phyloP scores from a whole-genome alignment of 2,888 invertebrate species.

The Julus scanicus region DNA sequence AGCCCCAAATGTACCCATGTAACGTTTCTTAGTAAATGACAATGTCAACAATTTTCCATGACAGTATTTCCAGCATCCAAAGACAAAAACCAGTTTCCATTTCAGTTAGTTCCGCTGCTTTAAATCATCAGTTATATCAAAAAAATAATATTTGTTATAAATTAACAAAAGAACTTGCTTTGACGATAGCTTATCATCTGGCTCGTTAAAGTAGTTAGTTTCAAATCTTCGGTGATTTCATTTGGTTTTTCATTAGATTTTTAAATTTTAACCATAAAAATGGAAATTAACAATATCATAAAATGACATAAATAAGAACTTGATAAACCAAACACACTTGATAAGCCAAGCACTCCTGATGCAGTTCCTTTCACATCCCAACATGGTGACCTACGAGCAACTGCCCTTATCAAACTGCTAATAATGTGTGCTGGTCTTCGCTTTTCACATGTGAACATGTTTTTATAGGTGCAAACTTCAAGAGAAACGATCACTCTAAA shows the following conservation, averaged over 20 bases:
- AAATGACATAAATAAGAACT: not conserved
- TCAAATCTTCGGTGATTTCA: not conserved
- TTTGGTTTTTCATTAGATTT: not conserved
- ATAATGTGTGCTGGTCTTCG: conserved; percentile 47
- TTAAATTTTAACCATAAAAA: not conserved
- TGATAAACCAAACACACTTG: not conserved
- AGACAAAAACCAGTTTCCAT: not conserved
- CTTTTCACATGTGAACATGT: conserved; percentile 40
- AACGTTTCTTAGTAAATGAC: not conserved
- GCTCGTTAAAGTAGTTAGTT: not conserved
- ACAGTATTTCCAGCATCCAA: no score
- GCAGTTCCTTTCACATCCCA: conserved; percentile 27
- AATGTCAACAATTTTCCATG: not conserved
- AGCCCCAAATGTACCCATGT: not conserved
- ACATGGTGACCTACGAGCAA: conserved; percentile 44
- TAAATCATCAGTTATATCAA: not conserved
- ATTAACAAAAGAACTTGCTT: not conserved
- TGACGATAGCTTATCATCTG: not conserved
- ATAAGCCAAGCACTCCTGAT: not conserved
- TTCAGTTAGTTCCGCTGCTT: not conserved
- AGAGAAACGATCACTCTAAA: conserved; percentile 48
- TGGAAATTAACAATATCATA: not conserved
- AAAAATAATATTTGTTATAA: not conserved
- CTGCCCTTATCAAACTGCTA: conserved; percentile 50
- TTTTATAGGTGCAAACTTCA: conserved; percentile 50